Evolutionary conservation across 2,888 invertebrate genomes (phyloP), one percentile per base, ranked within the genome.

Genomic region (Ephialtes manifestator): DNA sequence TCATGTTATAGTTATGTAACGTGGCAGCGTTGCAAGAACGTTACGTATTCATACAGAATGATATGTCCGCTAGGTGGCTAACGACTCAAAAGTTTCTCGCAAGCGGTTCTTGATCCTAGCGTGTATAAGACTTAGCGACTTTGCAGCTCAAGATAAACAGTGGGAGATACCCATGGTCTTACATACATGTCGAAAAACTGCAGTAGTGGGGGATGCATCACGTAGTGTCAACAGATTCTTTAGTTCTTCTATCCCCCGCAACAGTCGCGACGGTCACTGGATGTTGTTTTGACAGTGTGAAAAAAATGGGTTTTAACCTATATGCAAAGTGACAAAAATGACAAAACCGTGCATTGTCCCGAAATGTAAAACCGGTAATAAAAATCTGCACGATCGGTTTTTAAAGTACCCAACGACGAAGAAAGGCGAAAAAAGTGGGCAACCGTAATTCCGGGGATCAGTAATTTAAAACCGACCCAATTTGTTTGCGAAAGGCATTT

Each of bases 171-270:
- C n/a, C 24, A 24, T 2, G 24, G 24, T 24, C 24, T 24, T 24
- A 24, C 24, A 24, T 24, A 24, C 24, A 24, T 1, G 24, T 51
- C 48, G 48, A 51, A n/a, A 51, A 51, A 51, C 48, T 51, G 48
- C 48, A 51, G 48, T 51, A 51, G 53, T 53, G 10, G 5, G 20
- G 53, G 53, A 53, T 53, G 20, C 53, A 20, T 51, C 20, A 20
- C 53, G 20, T 53, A 53, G 18, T 53, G 53, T 53, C 53, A 18
- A 53, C 53, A 53, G 53, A 53, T 53, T 53, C 53, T 53, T 18
- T 20, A 53, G 20, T 53, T 53, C 20, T 20, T 53, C 10, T 53
- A 20, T 53, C 53, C 0, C 53, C 53, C 53, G 53, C 53, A 53
- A 53, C 8, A 18, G 18, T 53, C 53, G 53, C 53, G 20, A 53